phyloP scores from a whole-genome alignment of 2,113 vertebrate genomes.

The Tringa solitaria region DNA sequence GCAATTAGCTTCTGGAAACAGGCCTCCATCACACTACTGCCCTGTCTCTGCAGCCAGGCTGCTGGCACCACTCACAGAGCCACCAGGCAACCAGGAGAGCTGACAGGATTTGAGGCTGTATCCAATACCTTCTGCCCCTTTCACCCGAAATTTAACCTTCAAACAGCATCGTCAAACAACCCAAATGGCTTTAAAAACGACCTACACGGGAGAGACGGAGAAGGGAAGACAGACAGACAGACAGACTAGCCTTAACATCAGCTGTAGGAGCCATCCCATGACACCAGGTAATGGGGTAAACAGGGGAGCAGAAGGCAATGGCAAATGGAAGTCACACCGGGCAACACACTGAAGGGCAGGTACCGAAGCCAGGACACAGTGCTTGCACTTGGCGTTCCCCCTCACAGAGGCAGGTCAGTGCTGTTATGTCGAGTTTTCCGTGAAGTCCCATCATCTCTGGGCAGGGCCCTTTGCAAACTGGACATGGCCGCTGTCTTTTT shows the following conservation, averaged over 20 bases:
- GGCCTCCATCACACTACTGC: fast-evolving
- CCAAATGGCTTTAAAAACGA: constrained; percentile 35
- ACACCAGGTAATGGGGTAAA: background rate
- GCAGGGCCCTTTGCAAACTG: constrained; percentile 94
- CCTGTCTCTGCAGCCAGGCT: background rate
- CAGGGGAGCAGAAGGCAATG: background rate
- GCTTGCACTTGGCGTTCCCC: background rate
- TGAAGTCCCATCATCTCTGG: constrained; percentile 93
- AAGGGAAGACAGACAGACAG: background rate
- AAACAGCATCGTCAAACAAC: background rate
- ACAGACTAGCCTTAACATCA: background rate
- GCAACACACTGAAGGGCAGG: background rate
- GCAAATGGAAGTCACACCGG: background rate
- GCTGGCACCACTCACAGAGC: background rate
- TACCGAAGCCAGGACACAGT: background rate
- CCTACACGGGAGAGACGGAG: background rate
- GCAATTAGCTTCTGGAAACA: background rate
- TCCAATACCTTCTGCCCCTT: background rate
- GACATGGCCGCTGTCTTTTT: constrained; percentile 99
- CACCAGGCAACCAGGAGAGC: background rate
- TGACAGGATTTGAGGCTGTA: background rate
- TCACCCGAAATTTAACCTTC: background rate
- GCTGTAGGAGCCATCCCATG: background rate
- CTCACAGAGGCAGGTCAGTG: constrained; percentile 96
- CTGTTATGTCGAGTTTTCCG: constrained; percentile 99